These are phyloP conservation scores for Anguilla japonica DNA, from an alignment of 2,113 vertebrate genomes.

Conservation along the genomic window DNA sequence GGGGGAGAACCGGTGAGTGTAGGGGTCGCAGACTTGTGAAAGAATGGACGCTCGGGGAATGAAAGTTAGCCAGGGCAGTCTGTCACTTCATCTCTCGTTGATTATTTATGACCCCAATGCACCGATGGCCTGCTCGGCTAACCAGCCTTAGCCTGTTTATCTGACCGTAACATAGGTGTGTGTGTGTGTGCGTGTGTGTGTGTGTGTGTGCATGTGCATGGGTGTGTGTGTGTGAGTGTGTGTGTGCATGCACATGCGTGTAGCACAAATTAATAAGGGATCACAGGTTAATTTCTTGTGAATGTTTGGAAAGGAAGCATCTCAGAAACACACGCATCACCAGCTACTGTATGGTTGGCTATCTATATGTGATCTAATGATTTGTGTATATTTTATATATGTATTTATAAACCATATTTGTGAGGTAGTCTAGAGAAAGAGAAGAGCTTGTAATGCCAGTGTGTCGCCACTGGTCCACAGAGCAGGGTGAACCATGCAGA, in stretches of 20 bases:
- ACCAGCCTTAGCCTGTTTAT: background rate
- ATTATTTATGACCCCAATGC: slow-evolving; percentile 23
- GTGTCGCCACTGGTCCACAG: background rate
- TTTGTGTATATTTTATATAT: background rate
- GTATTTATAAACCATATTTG: background rate
- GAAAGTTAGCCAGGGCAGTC: slow-evolving; percentile 6
- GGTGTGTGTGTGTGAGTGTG: background rate
- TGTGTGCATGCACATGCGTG: background rate
- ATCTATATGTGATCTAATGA: too few relatives aligned
- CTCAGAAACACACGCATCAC: background rate
- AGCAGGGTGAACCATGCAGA: background rate
- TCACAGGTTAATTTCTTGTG: background rate
- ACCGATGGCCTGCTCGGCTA: background rate
- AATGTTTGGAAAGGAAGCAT: background rate
- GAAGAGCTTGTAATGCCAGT: background rate
- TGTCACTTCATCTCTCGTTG: slow-evolving; percentile 4
- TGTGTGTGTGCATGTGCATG: background rate
- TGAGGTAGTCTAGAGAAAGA: background rate
- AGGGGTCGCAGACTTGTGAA: background rate
- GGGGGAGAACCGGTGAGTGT: background rate
- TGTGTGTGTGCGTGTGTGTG: background rate
- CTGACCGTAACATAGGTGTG: background rate
- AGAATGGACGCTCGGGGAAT: slow-evolving; percentile 3
- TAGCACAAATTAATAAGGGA: too few relatives aligned
- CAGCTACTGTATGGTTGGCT: too few relatives aligned